Percentiles rank a stretch among this genome's conserved stretches.
Evolutionary conservation across 2,888 invertebrate genomes (phyloP).

Genomic region (Caenorhabditis auriculariae): DNA sequence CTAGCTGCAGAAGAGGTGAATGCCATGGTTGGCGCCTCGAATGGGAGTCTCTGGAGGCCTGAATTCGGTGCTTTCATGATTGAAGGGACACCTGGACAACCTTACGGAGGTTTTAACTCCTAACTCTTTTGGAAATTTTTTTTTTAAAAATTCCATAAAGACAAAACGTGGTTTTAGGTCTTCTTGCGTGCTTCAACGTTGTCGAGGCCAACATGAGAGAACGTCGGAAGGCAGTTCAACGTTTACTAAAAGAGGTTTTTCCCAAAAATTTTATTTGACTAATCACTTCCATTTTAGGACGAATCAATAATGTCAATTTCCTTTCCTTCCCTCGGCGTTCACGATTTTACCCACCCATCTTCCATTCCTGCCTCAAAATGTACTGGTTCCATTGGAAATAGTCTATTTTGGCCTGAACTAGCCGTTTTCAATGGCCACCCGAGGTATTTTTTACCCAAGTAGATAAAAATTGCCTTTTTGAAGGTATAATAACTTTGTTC

Average conservation of each 20-base stretch:
- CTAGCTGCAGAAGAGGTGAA: slow-evolving; percentile 68
- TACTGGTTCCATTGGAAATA: slow-evolving; percentile 76
- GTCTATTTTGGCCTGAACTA: slow-evolving; percentile 85
- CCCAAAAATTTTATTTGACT: not conserved
- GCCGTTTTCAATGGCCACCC: slow-evolving; percentile 93
- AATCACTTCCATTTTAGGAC: too few relatives aligned
- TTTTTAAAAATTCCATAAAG: too few relatives aligned
- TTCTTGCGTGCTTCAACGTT: slow-evolving; percentile 91
- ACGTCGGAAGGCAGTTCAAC: slow-evolving; percentile 72
- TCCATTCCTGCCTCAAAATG: slow-evolving; percentile 72
- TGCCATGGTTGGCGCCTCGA: slow-evolving; percentile 46
- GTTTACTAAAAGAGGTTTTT: slow-evolving; percentile 31
- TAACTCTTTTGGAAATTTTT: not conserved
- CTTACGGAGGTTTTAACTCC: slow-evolving; percentile 60
- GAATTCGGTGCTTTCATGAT: slow-evolving; percentile 96
- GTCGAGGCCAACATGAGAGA: slow-evolving; percentile 96
- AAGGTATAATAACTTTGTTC: slow-evolving; percentile 76
- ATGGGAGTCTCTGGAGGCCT: slow-evolving; percentile 79
- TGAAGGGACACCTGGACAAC: slow-evolving; percentile 88
- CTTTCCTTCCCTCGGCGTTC: slow-evolving; percentile 86
- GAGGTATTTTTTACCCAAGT: slow-evolving; percentile 11
- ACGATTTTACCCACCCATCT: slow-evolving; percentile 81
- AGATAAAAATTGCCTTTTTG: not conserved
- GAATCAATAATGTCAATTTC: slow-evolving; percentile 87
- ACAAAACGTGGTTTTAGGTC: slow-evolving; percentile 16